Evolutionary conservation across 2,113 vertebrate species (phyloP), one percentile per base, ranked within the genome.

Genomic region (Myrmophylax atrothorax): DNA sequence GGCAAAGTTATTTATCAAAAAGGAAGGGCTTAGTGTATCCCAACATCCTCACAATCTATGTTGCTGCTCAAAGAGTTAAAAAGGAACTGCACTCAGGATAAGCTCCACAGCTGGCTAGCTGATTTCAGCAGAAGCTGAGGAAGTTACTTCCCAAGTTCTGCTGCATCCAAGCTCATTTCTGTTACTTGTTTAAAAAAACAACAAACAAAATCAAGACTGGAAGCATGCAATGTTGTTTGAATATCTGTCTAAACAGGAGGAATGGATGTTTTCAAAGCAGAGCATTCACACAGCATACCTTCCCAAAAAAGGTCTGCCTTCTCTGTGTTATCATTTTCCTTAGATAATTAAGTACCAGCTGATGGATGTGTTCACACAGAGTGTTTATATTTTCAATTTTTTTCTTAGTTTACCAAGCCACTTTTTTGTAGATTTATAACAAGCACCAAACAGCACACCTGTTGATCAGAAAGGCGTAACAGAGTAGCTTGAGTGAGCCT

Each of bases 91-190:
- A 35, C 25, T 91, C 58, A 93, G 79, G 53, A 81, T 46, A 25
- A 55, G 31, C 28, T 78, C 50, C 52, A 84, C 69, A 58, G 60
- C 23, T 55, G 10, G 22, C 15, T 38, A 59, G 72, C 46, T 63
- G 59, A 81, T 47, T 88, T 90, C 68, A 90, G 68, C 86, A 94
- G 49, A 94, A 87, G 38, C 49, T 38, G 59, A 87, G 73, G 78
- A 90, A 94, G 52, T 74, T 84, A 42, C 14, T 78, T 84, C 62
- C 85, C 44, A 73, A 82, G 26, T 40, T 87, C 58, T 89, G 29
- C 69, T 80, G 22, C 44, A 76, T 37, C 69, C 68, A 78, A 56
- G 78, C 20, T 53, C 28, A 31, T 49, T 24, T 66, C 23, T 46
- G 10, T 47, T 72, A 47, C 22, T 33, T 56, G 10, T 31, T 83